Conservation (phyloP, 2,113 vertebrate species). For the Chaetops frenatus region DNA sequence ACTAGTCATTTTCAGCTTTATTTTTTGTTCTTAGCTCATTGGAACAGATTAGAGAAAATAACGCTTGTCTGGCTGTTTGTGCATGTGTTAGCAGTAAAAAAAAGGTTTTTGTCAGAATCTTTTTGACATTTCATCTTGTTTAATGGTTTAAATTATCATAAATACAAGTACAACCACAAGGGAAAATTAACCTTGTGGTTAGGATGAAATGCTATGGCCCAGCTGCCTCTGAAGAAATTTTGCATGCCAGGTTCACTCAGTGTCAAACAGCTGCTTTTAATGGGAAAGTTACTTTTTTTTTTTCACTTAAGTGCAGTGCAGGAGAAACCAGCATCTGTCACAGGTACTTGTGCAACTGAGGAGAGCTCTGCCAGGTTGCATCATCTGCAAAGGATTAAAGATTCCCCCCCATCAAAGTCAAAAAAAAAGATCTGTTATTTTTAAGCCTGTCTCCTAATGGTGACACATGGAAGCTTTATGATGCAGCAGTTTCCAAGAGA, state of each 20-base stretch:
- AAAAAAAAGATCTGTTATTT: not conserved
- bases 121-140: not conserved
- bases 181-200: not conserved
- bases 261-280: not conserved
- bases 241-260: not conserved
- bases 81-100: not conserved
- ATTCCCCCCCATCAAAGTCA: not conserved
- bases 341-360: not conserved
- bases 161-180: not conserved
- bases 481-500: not conserved
- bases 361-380: not conserved
- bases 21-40: not conserved
- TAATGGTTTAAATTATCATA: not conserved
- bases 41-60: not conserved
- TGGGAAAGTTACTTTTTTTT: not conserved
- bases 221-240: not conserved
- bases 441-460: not conserved
- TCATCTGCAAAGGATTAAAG: not conserved
- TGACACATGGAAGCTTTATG: not conserved
- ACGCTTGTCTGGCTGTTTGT: not conserved
- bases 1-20: not conserved
- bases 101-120: not conserved
- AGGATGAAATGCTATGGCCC: not conserved
- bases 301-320: not conserved
- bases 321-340: not conserved